Evolutionary conservation across 1,140 invertebrate genomes (phyloP), one percentile per base, ranked within the genome.

Genomic region (Oedothorax gibbosus): DNA sequence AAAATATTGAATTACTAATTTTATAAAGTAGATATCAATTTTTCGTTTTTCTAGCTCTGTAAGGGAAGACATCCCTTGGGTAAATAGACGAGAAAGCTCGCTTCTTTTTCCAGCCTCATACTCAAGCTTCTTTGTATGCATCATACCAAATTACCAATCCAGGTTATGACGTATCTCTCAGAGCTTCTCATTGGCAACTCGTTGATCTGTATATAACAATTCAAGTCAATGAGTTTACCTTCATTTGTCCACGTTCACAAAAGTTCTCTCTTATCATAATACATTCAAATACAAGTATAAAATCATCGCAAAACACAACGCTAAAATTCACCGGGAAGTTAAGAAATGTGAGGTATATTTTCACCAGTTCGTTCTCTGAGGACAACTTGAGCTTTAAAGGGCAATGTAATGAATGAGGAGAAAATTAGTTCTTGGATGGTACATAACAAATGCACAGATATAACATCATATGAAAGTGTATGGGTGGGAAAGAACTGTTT

Each of bases 321-420:
- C 81, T 84, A 84, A 84, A 84, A 84, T 84, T 84, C 81, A 84
- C 81, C 81, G 81, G 81, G 81, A 84, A 64, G 78, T 73, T 73
- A 65, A 72, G 54, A 81, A 81, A 82, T 76, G 35, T 84, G 80
- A 82, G 80, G 80, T 73, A 68, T 64, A 49, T 35, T 57, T 82
- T 69, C 69, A 49, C 12, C 49, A 82, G 80, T 82, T 50, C 80
- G 35, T 72, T 51, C 14, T 21, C 65, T 35, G 66, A 81, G 65
- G 66, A 81, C 21, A 49, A 68, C n/a, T 73, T 72, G 80, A 82
- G 80, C 69, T 73, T 73, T 82, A 21, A 73, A 73, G 49, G 56
- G 68, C 50, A 53, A 57, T 69, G 35, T 56, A 64, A 12, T 54
- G 69, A 50, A 51, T 50, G 8, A 75, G 62, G 50, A 35, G 72